Percentiles rank a stretch among this genome's conserved stretches.
Evolutionary conservation across 2,113 vertebrate species (phyloP).

Genomic region (Colossoma macropomum): DNA sequence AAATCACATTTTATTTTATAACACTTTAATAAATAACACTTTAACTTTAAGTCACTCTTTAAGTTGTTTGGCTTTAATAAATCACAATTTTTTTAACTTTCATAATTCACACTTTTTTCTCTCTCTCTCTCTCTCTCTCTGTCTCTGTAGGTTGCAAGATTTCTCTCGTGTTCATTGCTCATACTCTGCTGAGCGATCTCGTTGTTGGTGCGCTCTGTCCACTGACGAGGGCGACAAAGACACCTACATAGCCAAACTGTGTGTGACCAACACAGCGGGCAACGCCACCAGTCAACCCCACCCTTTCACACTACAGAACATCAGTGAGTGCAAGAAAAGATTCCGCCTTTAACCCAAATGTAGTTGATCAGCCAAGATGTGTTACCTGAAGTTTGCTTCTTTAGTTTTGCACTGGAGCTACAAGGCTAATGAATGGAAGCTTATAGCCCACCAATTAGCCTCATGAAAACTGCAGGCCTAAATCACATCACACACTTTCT

Average conservation of each 20-base stretch:
- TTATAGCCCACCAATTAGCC: no score
- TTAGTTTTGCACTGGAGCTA: no score
- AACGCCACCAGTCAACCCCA: slow-evolving; percentile 61
- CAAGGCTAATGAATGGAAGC: no score
- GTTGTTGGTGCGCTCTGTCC: slow-evolving; percentile 74
- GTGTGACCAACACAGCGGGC: slow-evolving; percentile 66
- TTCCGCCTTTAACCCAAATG: no score
- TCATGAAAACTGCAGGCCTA: no score
- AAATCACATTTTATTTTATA: no score
- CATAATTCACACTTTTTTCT: neutral
- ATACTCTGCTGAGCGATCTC: slow-evolving; percentile 58
- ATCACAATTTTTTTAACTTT: neutral
- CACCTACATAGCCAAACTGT: slow-evolving; percentile 65
- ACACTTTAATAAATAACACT: no score
- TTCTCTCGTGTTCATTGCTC: slow-evolving; percentile 58
- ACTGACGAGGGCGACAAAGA: slow-evolving; percentile 57
- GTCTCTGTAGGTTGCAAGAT: slow-evolving; percentile 1
- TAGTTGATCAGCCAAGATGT: no score
- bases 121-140: neutral
- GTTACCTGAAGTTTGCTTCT: no score
- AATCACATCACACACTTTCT: no score
- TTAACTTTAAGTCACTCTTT: no score
- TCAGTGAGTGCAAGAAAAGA: slow-evolving; percentile 62
- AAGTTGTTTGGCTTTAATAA: no score
- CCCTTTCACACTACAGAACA: slow-evolving; percentile 56